phyloP scores from a whole-genome alignment of 2,888 invertebrate genomes.

The Cremastinae sp. region DNA sequence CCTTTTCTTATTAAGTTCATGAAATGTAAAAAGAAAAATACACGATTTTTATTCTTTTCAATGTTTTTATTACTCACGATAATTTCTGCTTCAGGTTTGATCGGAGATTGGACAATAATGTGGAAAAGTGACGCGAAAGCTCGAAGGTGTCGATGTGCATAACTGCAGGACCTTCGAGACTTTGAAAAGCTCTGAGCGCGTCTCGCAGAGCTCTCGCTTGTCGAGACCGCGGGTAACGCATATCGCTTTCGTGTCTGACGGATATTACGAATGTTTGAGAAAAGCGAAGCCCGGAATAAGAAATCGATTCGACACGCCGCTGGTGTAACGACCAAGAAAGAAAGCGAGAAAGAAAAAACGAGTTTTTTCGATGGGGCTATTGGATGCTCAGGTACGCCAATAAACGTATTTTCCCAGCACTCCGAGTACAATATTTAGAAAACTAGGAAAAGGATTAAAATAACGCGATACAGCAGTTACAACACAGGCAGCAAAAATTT shows the following conservation, averaged over 20 bases:
- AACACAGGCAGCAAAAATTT: too few relatives aligned
- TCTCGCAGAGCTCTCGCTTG: constrained; percentile 28
- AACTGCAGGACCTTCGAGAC: constrained; percentile 57
- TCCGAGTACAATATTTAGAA: too few relatives aligned
- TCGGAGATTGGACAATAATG: constrained; percentile 7
- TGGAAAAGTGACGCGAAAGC: constrained; percentile 19
- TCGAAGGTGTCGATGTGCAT: constrained; percentile 49
- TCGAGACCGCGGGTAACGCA: constrained; percentile 57
- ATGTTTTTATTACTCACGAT: too few relatives aligned
- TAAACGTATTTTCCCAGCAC: not conserved
- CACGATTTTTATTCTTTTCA: too few relatives aligned
- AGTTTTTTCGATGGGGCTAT: constrained; percentile 48
- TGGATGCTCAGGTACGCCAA: constrained; percentile 30
- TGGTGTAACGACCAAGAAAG: constrained; percentile 33
- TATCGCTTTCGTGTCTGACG: constrained; percentile 71
- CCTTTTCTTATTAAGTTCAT: not conserved
- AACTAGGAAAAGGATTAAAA: too few relatives aligned
- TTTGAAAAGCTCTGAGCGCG: constrained; percentile 52
- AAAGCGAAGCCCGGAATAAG: constrained; percentile 68
- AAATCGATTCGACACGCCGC: constrained; percentile 69
- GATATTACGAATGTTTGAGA: constrained; percentile 69
- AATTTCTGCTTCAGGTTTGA: not conserved
- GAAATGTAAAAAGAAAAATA: not conserved
- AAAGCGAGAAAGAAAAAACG: constrained; percentile 37
- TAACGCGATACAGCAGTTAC: too few relatives aligned